Evolutionary conservation across 2,113 vertebrate genomes (phyloP).

Genomic region (Falcunculus frontatus): DNA sequence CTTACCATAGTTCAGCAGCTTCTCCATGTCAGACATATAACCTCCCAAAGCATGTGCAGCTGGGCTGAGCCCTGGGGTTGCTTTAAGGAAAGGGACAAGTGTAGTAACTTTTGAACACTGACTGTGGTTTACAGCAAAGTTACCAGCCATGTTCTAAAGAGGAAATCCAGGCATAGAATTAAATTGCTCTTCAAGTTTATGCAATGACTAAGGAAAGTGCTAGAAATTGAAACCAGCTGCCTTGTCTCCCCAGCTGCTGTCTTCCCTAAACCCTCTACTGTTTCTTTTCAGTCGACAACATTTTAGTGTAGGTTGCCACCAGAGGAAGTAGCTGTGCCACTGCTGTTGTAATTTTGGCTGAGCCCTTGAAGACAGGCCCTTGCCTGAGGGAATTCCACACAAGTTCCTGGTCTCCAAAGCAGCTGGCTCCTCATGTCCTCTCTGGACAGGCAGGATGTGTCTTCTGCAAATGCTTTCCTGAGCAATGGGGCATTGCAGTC

Average conservation of each 20-base stretch:
- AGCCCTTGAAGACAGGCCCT: not conserved
- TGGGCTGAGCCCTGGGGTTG: not conserved
- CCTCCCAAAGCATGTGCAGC: not conserved
- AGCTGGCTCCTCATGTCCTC: not conserved
- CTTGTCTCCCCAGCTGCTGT: not conserved
- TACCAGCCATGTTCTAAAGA: not conserved
- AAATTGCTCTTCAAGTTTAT: not conserved
- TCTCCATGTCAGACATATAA: not conserved
- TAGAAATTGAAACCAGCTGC: not conserved
- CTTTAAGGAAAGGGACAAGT: not conserved
- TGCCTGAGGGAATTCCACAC: not conserved
- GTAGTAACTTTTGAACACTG: not conserved
- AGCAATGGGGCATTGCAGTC: not conserved
- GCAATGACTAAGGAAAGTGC: not conserved
- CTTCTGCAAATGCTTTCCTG: not conserved
- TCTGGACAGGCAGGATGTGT: not conserved
- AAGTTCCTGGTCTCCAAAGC: not conserved
- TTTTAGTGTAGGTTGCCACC: not conserved
- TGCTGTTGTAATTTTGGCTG: not conserved
- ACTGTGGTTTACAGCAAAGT: not conserved
- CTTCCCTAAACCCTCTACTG: not conserved
- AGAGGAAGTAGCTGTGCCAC: not conserved
- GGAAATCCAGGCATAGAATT: not conserved
- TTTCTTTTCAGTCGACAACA: not conserved
- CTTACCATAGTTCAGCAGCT: not conserved